Percentiles rank a stretch among this genome's conserved stretches.
Conservation (phyloP, 1,140 invertebrate species). For the Pinna nobilis region DNA sequence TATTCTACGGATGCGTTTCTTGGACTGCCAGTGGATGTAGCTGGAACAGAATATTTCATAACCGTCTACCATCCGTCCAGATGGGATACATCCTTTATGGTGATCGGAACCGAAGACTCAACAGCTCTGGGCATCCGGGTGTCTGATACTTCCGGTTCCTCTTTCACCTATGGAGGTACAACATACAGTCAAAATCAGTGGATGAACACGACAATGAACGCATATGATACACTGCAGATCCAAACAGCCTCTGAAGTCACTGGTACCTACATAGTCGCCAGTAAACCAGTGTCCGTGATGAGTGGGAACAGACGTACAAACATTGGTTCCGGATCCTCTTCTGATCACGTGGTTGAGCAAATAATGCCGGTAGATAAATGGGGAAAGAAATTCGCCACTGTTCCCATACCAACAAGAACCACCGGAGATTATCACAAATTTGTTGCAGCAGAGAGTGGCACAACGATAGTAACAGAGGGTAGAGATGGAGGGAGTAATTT, state of each 20-base stretch:
- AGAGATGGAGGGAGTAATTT: not conserved
- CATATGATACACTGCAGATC: constrained; percentile 50
- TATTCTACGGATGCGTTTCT: constrained; percentile 31
- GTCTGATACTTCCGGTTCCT: not conserved
- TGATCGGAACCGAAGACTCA: constrained; percentile 38
- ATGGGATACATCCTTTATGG: constrained; percentile 32
- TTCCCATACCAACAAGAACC: constrained; percentile 49
- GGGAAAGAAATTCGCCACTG: constrained; percentile 54
- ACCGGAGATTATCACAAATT: constrained; percentile 53
- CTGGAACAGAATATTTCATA: constrained; percentile 32
- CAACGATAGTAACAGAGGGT: constrained; percentile 30
- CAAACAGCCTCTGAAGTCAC: constrained; percentile 50
- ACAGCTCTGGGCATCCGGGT: constrained; percentile 35
- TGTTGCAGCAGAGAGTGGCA: constrained; percentile 47
- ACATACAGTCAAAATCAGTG: constrained; percentile 44
- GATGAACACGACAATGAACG: constrained; percentile 36
- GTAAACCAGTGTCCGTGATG: constrained; percentile 51
- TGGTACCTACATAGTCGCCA: constrained; percentile 47
- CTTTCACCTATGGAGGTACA: constrained; percentile 31
- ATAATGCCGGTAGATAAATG: constrained; percentile 52
- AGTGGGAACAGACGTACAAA: constrained; percentile 51
- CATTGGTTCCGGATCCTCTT: constrained; percentile 27
- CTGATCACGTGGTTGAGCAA: constrained; percentile 62
- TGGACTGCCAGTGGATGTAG: constrained; percentile 34
- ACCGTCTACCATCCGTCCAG: constrained; percentile 45